Conservation (phyloP, 2,113 vertebrate species). For the Channa argus region DNA sequence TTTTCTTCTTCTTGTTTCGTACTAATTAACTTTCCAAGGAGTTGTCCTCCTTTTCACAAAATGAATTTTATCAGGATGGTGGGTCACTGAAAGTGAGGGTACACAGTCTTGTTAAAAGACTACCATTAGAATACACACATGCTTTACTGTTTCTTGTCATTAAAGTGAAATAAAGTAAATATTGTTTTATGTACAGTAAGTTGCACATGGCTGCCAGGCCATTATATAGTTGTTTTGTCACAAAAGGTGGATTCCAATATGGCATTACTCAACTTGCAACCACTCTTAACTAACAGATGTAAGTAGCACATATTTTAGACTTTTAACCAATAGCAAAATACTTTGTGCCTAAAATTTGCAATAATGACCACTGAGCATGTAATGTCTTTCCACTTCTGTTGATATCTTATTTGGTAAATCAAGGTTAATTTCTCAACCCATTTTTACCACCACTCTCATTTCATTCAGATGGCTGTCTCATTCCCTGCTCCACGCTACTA, state of each 20-base stretch:
- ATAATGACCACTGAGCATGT: too few species aligned
- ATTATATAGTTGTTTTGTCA: conserved; percentile 2
- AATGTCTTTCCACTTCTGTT: neutral
- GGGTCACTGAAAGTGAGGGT: conserved; percentile 41
- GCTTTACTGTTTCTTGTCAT: conserved; percentile 25
- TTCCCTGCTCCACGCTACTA: conserved; percentile 70
- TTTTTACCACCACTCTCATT: conserved; percentile 56
- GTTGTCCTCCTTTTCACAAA: conserved; percentile 81
- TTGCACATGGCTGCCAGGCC: conserved; percentile 1
- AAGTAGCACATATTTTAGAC: too few species aligned
- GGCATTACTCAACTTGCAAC: neutral
- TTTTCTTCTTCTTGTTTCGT: conserved; percentile 75
- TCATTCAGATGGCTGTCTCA: conserved; percentile 66
- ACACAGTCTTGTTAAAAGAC: conserved; percentile 41
- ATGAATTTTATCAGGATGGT: conserved; percentile 66
- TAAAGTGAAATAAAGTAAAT: conserved; percentile 17
- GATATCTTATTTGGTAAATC: conserved; percentile 48
- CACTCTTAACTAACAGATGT: neutral
- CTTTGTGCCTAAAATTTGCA: neutral
- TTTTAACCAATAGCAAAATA: neutral
- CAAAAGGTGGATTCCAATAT: conserved; percentile 24
- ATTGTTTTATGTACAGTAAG: neutral
- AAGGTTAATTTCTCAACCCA: conserved; percentile 36
- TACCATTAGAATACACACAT: conserved; percentile 22
- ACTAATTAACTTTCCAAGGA: conserved; percentile 87